Evolutionary conservation across 2,888 invertebrate genomes (phyloP), one percentile per base, ranked within the genome.

Genomic region (Heterodera filipjevi): DNA sequence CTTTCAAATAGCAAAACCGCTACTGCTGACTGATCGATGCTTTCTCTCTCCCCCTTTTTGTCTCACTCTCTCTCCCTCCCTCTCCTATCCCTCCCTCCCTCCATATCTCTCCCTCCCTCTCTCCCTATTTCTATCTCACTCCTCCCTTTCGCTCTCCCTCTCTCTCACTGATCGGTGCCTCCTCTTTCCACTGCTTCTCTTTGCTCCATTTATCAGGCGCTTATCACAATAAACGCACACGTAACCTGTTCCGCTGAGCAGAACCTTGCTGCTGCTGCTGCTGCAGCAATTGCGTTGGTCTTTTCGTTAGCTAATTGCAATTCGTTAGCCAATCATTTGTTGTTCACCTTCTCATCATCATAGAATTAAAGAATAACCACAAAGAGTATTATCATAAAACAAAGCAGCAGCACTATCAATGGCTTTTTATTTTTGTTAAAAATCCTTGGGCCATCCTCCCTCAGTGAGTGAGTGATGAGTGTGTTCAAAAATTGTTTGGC

Each of bases 241-340:
- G n/a, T 59, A 59, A 59, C 59, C 59, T 59, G 27, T 59, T 59
- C 27, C 8, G 8, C 27, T 59, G 10, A 27, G 59, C n/a, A 59
- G 59, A 59, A 27, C 59, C 8, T 59, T 59, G n/a, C 27, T 59
- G 59, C 59, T 59, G 27, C 46, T 30, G 30, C n/a, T n/a, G n/a
- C n/a, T n/a, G n/a, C n/a, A n/a, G n/a, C 71, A 73, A 73, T 73
- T 73, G 53, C 59, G 59, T n/a, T 27, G 27, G 27, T 59, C n/a
- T n/a, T n/a, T n/a, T n/a, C 10, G 8, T 59, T 22, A 27, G n/a
- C 59, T 59, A 27, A 59, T 59, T 59, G 59, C 22, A 59, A 27
- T 27, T 59, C 27, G 59, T 59, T 27, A n/a, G 59, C 59, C n/a
- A 10, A 8, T n/a, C 59, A 59, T 59, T 59, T 12, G 27, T 27